These are phyloP conservation scores for Hyposoter dolosus DNA, from an alignment of 2,888 invertebrate species.

Conservation along the genomic window DNA sequence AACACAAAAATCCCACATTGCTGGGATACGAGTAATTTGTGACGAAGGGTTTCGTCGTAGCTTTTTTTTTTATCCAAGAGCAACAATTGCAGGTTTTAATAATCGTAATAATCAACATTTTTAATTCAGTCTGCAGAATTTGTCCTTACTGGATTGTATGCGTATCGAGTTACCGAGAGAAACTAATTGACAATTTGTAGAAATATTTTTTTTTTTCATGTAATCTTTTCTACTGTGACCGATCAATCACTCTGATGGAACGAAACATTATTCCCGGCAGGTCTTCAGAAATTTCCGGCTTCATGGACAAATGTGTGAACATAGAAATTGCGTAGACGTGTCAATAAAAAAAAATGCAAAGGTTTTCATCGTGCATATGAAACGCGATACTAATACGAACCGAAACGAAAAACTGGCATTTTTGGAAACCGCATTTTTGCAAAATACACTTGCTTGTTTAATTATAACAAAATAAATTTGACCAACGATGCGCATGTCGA, in stretches of 20 bases:
- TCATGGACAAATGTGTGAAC: conserved; percentile 30
- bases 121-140: not conserved
- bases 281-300: conserved; percentile 36
- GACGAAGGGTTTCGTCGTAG: not conserved
- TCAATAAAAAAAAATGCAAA: not conserved
- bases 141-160: not conserved
- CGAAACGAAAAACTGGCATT: conserved; percentile 59
- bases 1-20: conserved; percentile 33
- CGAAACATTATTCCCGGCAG: conserved; percentile 36
- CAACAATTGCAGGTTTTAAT: not conserved
- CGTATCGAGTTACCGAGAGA: not conserved
- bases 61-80: not conserved
- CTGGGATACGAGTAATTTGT: not conserved
- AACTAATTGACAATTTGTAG: conserved; percentile 17
- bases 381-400: conserved; percentile 63
- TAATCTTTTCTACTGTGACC: conserved; percentile 22
- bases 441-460: conserved; percentile 68
- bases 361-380: conserved; percentile 20
- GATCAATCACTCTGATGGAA: conserved; percentile 50
- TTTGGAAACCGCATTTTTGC: too few relatives aligned
- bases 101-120: not conserved
- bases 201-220: conserved; percentile 24
- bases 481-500: conserved; percentile 75
- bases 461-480: conserved; percentile 76
- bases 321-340: conserved; percentile 52